A percentile compares a stretch with the other conserved stretches of the same genome.
Conservation (phyloP, 2,113 vertebrate species). For the Chionis minor region DNA sequence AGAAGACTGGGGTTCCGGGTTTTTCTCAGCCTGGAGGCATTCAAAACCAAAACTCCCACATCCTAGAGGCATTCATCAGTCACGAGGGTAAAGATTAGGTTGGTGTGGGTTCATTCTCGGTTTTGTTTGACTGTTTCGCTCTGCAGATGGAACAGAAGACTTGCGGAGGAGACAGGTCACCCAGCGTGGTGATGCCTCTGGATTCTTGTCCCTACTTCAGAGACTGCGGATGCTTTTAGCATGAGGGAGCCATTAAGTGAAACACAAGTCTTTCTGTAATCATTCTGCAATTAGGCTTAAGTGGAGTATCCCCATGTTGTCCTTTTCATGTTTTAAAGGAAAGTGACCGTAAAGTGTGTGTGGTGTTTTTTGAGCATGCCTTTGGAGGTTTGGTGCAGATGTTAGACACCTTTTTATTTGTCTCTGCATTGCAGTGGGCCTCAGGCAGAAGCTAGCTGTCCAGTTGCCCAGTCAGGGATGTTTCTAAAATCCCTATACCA, state of each 20-base stretch:
- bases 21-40: slow-evolving; percentile 14
- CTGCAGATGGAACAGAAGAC: background rate
- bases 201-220: background rate
- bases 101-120: background rate
- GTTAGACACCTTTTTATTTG: background rate
- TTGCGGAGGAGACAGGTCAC: background rate
- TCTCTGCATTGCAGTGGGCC: background rate
- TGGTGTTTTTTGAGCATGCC: background rate
- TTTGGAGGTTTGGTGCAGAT: background rate
- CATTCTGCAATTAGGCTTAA: background rate
- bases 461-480: background rate
- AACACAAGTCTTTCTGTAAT: background rate
- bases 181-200: background rate
- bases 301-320: background rate
- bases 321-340: background rate
- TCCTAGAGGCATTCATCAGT: background rate
- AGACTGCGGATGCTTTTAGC: background rate
- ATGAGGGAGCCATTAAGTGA: background rate
- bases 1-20: background rate
- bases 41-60: background rate
- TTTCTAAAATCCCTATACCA: background rate
- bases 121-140: background rate
- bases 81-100: background rate
- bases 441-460: background rate
- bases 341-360: background rate